Conservation (phyloP, 1,140 invertebrate genomes). For the Polypedilum vanderplanki region DNA sequence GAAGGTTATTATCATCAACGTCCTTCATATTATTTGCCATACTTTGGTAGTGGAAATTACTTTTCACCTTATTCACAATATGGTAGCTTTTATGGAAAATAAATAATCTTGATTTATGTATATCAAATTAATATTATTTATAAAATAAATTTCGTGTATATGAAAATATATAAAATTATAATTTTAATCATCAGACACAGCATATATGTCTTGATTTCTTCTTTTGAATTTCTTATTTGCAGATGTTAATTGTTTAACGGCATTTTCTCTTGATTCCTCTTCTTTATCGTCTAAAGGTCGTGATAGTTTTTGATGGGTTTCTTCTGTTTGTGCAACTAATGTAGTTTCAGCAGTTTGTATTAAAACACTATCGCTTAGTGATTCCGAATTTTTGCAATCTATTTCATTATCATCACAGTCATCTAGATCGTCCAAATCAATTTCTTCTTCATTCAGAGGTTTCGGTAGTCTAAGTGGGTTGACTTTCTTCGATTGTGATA, state of each 20-base stretch:
- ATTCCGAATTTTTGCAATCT: background rate
- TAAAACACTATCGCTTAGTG: background rate
- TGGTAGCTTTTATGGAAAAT: background rate
- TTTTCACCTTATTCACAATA: background rate
- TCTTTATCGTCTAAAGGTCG: constrained; percentile 22
- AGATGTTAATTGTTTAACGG: constrained; percentile 31
- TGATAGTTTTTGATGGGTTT: constrained; percentile 9
- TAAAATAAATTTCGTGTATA: background rate
- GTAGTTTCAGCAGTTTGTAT: constrained; percentile 24
- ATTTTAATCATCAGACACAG: constrained; percentile 33
- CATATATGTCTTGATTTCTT: constrained; percentile 45
- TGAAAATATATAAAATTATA: background rate
- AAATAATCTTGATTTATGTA: background rate
- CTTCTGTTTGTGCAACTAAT: constrained; percentile 15
- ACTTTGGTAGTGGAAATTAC: background rate
- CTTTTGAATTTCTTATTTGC: constrained; percentile 46
- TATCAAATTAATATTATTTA: background rate
- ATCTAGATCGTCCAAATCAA: constrained; percentile 25
- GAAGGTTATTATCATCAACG: background rate
- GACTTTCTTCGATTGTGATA: background rate
- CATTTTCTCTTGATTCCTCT: background rate
- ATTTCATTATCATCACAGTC: background rate
- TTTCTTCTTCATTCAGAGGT: constrained; percentile 16
- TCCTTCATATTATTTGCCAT: background rate
- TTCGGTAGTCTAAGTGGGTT: constrained; percentile 25